These are phyloP conservation scores for Rhopilema esculentum DNA, from an alignment of 30 jellyfish, hydroid and myxozoan species.

Conservation along the genomic window DNA sequence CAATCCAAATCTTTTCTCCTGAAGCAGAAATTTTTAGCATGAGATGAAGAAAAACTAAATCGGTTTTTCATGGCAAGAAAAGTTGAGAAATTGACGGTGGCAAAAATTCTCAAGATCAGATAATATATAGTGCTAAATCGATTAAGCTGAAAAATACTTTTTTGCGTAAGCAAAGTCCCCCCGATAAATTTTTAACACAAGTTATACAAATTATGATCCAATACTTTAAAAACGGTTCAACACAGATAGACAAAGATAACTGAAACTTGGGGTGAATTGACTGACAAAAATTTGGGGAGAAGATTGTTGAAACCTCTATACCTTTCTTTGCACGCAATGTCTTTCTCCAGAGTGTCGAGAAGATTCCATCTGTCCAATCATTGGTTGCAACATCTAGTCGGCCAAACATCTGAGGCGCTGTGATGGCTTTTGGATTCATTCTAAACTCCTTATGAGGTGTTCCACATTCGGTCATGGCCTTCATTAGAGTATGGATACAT, in stretches of 20 bases:
- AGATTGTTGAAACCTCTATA: neutral
- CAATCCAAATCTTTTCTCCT: slow-evolving; percentile 90
- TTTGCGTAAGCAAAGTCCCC: too few relatives aligned
- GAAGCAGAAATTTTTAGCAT: too few relatives aligned
- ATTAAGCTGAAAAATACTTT: too few relatives aligned
- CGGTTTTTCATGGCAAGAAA: neutral
- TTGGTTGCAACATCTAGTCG: slow-evolving; percentile 87
- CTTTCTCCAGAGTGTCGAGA: slow-evolving; percentile 89
- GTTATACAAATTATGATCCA: neutral
- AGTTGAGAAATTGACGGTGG: neutral
- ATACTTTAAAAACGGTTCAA: neutral
- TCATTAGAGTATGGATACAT: slow-evolving; percentile 83
- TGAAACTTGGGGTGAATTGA: too few relatives aligned
- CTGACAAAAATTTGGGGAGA: too few relatives aligned
- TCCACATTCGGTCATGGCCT: slow-evolving; percentile 92
- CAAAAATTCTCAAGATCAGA: too few relatives aligned
- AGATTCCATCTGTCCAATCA: slow-evolving; percentile 93
- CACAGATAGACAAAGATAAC: too few relatives aligned
- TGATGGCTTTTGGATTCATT: slow-evolving; percentile 91
- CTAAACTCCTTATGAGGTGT: slow-evolving; percentile 83
- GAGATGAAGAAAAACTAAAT: too few relatives aligned
- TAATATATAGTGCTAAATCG: too few relatives aligned
- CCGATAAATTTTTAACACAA: too few relatives aligned
- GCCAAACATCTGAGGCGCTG: slow-evolving; percentile 95
- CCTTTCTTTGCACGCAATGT: slow-evolving; percentile 84